Evolutionary conservation across 2,797 vertebrate genomes (phyloP), one percentile per base, ranked within the genome.

Genomic region (Yasuhikotakia modesta): DNA sequence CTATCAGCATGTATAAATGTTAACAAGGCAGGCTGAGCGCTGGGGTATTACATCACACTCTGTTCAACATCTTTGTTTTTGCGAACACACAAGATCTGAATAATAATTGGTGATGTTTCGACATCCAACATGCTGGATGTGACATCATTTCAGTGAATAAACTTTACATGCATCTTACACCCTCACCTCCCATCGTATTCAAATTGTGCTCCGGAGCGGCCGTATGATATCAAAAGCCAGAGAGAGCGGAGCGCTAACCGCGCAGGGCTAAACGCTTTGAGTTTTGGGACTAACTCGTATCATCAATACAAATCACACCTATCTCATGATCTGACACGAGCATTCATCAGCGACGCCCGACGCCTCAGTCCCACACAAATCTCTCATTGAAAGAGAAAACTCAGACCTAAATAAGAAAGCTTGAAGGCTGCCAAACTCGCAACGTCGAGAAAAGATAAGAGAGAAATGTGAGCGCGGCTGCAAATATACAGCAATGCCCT

Each of bases 171-270:
- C 7, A 6, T 32, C 64, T 53, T 35, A 27, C 73, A 55, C 32
- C 55, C n/a, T 19, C 4, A 27, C 46, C 55, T 66, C 57, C 78
- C 63, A 78, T 73, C 80, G 74, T 53, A 65, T 52, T 79, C 58
- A 65, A 58, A 48, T 64, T 45, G 50, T 74, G 71, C 50, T 74
- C 50, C 39, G 55, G 48, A 61, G 52, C 21, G 55, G 22, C 12
- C 35, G 35, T 39, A 8, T 39, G 35, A 7, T 39, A 39, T 5
- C 53, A 73, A 77, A 72, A 78, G 57, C 58, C 69, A 46, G 63
- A 73, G 70, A 55, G n/a, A 55, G 19, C n/a, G 7, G n/a, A 21
- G 19, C 7, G 17, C 5, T 13, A 32, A 74, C 70, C 11, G 19
- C 32, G n/a, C 52, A 39, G 24, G 4, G 45, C 65, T 66, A 70